Base-by-base conservation (phyloP, 2,888 invertebrate species). In the Folsomia manolachei region DNA sequence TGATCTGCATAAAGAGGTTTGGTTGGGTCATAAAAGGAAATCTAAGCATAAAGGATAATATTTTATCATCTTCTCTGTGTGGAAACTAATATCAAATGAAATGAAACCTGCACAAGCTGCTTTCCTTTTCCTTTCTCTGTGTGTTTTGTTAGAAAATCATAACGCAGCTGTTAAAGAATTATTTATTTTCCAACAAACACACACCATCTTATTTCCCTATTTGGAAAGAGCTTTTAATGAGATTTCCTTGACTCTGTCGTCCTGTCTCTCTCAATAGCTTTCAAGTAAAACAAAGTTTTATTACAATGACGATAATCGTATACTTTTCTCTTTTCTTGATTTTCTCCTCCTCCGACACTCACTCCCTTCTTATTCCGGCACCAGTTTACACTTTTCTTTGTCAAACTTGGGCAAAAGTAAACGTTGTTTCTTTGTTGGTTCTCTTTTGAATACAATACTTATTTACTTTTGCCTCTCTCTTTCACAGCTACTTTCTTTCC, bases 131-230 rank as follows among this genome's bases (percentile, higher is more conserved):
- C 56, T 63, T 67, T n/a, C n/a, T n/a, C n/a, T n/a, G n/a, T 64
- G 66, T 60, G 63, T 69, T 72, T 69, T 69, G 56, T 70, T 65
- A 63, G 73, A 76, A 74, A 76, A 79, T 78, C 75, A 78, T 76
- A 75, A 78, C 73, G 72, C 79, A 79, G 77, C 79, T 79, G 79
- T 78, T n/a, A 79, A 76, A 79, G 78, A 79, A 78, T 79, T 79
- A 79, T 79, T 77, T 79, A 77, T 77, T 79, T 76, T 74, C 77
- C 75, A 72, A 66, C 72, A 71, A 74, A 74, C 71, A 74, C 63
- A 68, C 63, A 70, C 68, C 70, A 72, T 70, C 71, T 72, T 67
- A 69, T 72, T 74, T 74, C 64, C 73, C 64, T 72, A 75, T 73
- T 67, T 60, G 70, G 71, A 70, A 73, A 65, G 69, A 75, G 71